Evolutionary conservation across 1,140 invertebrate genomes (phyloP), one percentile per base, ranked within the genome.

Genomic region (Drosophila melanica): DNA sequence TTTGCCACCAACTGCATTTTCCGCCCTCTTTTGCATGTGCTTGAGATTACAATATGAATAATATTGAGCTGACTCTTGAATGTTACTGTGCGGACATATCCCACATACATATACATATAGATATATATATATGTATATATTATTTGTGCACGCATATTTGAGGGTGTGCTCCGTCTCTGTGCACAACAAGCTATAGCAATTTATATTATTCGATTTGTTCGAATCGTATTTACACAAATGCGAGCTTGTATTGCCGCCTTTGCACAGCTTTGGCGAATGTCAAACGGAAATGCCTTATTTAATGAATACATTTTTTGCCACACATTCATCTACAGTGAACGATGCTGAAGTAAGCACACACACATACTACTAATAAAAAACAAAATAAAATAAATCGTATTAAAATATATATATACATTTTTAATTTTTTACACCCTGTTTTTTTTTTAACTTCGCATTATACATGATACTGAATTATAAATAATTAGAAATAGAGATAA

Each of bases 221-320:
- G 55, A 65, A 37, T 64, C 33, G 42, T 48, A 66, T 27, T 27
- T 7, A 27, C 27, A 27, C 27, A 27, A 5, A 27, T 27, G 27
- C 6, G 27, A 27, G 27, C 27, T 27, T 27, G 5, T 5, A 27
- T 27, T 6, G 27, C 27, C 27, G 27, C 27, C 27, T 27, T 27
- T 23, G 20, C 2, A 23, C 20, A 23, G 20, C 20, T 23, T 23
- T 68, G 47, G 37, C 35, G 54, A 44, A 54, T 41, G 67, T 63
- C 64, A 73, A 60, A 39, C 54, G 70, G 70, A 73, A 73, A 73
- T 73, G 63, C 50, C 42, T 60, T 73, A 67, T 67, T 67, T 73
- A 67, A 73, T 73, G 64, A 73, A 73, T 67, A 48, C 42, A 48
- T 60, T 66, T 53, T 47, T 12, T 47, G 16, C 23, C 51, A 37